These are phyloP conservation scores for Acanthurus lineatus DNA, from an alignment of 2,797 vertebrate species.

Conservation along the genomic window DNA sequence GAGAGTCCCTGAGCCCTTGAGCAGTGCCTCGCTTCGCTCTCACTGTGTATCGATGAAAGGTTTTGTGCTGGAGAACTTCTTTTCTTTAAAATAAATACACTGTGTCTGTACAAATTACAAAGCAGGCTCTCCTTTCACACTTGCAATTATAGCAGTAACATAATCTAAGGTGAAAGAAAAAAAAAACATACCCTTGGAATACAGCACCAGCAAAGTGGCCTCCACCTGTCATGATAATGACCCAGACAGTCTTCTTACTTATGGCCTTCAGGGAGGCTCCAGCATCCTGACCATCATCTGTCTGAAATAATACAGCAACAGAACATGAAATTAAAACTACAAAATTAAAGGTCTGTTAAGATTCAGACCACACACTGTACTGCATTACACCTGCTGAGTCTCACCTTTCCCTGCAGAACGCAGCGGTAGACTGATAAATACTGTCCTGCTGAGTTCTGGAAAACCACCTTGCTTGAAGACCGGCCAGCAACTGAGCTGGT, in stretches of 20 bases:
- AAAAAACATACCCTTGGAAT: slow-evolving; percentile 89
- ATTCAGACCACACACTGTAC: not conserved
- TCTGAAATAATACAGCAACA: slow-evolving; percentile 51
- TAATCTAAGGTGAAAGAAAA: not conserved
- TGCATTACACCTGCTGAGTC: slow-evolving; percentile 16
- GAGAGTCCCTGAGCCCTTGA: slow-evolving; percentile 90
- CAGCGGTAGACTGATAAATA: slow-evolving; percentile 89
- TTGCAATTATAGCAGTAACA: not conserved
- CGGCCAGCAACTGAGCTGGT: not conserved
- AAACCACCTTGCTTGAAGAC: slow-evolving; percentile 84
- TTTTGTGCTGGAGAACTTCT: slow-evolving; percentile 93
- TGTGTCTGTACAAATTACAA: not conserved
- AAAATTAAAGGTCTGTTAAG: not conserved
- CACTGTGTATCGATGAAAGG: slow-evolving; percentile 96
- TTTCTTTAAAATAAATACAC: slow-evolving; percentile 78
- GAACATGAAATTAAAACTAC: not conserved
- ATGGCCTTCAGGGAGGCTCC: slow-evolving; percentile 82
- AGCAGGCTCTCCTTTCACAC: no score
- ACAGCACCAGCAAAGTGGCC: slow-evolving; percentile 97
- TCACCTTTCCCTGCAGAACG: slow-evolving; percentile 87
- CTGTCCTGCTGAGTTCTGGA: slow-evolving; percentile 88
- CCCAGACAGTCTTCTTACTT: slow-evolving; percentile 80
- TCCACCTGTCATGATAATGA: slow-evolving; percentile 94
- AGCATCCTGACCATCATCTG: slow-evolving; percentile 71
- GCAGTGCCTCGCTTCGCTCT: slow-evolving; percentile 93